phyloP scores from a whole-genome alignment of 2,888 invertebrate genomes.

The Thumatha senex region DNA sequence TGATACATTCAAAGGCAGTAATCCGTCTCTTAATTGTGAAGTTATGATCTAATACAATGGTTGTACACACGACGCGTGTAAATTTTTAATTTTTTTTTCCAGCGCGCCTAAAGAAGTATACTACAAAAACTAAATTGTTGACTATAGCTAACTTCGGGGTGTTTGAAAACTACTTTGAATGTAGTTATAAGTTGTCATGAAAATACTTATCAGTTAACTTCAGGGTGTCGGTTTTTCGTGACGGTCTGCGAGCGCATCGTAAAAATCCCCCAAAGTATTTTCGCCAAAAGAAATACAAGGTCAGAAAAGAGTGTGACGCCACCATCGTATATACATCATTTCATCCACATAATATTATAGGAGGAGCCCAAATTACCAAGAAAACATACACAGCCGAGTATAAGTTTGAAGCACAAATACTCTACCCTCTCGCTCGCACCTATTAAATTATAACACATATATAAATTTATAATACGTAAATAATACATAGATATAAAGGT shows the following conservation, averaged over 20 bases:
- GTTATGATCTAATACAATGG: conserved; percentile 3
- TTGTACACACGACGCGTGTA: too few relatives aligned
- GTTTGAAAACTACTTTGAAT: too few relatives aligned
- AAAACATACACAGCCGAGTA: conserved; percentile 29
- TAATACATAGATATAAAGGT: conserved; percentile 20
- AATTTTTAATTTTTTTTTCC: too few relatives aligned
- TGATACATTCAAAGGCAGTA: background rate
- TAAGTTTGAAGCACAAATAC: conserved; percentile 21
- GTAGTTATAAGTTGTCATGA: too few relatives aligned
- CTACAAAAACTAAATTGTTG: too few relatives aligned
- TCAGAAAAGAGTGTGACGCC: background rate
- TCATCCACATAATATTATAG: background rate
- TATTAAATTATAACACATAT: background rate
- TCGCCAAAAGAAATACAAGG: too few relatives aligned
- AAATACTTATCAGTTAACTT: too few relatives aligned
- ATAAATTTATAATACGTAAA: conserved; percentile 5
- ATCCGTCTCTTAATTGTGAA: background rate
- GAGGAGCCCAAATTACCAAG: conserved; percentile 39
- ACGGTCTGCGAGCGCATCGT: too few relatives aligned
- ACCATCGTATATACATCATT: conserved; percentile 3
- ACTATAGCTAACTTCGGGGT: too few relatives aligned
- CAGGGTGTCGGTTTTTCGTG: too few relatives aligned
- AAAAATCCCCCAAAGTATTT: too few relatives aligned
- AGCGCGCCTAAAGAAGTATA: too few relatives aligned
- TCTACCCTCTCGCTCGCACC: conserved; percentile 10